A percentile compares a stretch with the other conserved stretches of the same genome.
phyloP scores from a whole-genome alignment of 2,797 vertebrate species.

The Platyrinchus mystaceus region DNA sequence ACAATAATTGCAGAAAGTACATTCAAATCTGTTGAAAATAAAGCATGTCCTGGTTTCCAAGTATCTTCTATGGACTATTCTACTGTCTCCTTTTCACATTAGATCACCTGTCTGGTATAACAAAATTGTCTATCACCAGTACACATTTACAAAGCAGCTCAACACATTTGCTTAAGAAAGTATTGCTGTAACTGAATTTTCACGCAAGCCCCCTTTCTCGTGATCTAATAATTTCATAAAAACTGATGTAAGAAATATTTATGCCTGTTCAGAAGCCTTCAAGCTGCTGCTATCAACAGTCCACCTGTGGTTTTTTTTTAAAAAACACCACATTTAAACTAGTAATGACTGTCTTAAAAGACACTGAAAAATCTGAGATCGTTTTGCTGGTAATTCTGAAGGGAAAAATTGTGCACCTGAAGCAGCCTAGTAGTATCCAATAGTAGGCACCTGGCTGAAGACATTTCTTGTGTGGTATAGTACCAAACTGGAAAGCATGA shows the following conservation, averaged over 20 bases:
- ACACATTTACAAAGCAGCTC: not conserved
- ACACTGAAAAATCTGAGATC: not conserved
- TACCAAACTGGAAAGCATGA: not conserved
- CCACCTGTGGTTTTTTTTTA: accelerated
- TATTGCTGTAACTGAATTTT: not conserved
- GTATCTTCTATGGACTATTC: not conserved
- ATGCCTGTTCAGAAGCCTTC: not conserved
- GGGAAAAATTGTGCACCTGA: not conserved
- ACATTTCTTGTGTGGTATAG: not conserved
- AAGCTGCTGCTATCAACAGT: not conserved
- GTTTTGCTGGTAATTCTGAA: not conserved
- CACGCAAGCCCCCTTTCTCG: not conserved
- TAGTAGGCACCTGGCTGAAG: not conserved
- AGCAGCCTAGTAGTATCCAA: not conserved
- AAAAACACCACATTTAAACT: not conserved
- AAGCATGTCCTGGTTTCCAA: not conserved
- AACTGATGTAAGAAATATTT: not conserved
- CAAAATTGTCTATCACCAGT: not conserved
- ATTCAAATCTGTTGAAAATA: not conserved
- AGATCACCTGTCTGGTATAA: not conserved
- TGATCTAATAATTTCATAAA: not conserved
- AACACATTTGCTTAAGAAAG: not conserved
- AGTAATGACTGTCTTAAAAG: not conserved
- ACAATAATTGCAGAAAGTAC: not conserved
- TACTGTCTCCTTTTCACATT: not conserved